Evolutionary conservation across 2,797 vertebrate species (phyloP).

Genomic region (Microctenopoma steveboyesi): DNA sequence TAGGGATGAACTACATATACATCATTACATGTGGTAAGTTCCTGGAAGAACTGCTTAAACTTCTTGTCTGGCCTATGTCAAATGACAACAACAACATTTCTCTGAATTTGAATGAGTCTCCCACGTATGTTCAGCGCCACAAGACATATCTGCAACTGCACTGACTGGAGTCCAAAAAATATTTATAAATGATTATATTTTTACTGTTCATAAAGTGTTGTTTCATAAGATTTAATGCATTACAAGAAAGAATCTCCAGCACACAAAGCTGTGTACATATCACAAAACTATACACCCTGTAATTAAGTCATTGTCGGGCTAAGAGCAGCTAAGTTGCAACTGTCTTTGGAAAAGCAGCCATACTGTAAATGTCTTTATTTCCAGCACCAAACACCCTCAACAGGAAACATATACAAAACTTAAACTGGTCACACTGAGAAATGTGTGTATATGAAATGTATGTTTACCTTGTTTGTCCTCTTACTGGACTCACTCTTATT

Average conservation of each 20-base stretch:
- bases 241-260: neutral
- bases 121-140: neutral
- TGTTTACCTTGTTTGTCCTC: slow-evolving; percentile 90
- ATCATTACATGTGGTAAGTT: neutral
- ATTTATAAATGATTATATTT: neutral
- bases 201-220: neutral
- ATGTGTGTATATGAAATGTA: neutral
- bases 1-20: neutral
- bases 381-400: neutral
- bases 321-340: neutral
- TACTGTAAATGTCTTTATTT: neutral
- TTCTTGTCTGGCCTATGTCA: neutral
- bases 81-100: neutral
- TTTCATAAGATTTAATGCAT: neutral
- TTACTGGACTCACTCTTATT: slow-evolving; percentile 90
- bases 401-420: neutral
- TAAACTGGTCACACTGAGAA: neutral
- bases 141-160: neutral
- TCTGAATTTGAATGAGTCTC: neutral
- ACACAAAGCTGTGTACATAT: neutral
- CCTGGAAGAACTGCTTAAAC: neutral
- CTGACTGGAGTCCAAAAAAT: neutral
- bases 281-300: neutral
- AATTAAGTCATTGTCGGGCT: slow-evolving; percentile 4
- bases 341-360: neutral